Percentiles rank a stretch among this genome's conserved stretches.
Conservation (phyloP, 2,113 vertebrate species). For the Phyllostomus discolor region DNA sequence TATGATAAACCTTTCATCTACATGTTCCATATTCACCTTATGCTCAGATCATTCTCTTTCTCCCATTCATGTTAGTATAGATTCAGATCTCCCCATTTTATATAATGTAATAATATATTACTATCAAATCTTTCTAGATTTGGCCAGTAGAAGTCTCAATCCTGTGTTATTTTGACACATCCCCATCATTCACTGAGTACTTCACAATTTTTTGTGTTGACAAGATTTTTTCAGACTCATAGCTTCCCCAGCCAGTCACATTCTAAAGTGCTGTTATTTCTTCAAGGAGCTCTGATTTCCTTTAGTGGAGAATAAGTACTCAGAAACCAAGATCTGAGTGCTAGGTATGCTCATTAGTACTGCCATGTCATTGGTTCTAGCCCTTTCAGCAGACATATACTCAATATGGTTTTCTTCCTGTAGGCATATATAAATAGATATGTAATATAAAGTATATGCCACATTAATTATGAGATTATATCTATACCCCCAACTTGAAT, state of each 20-base stretch:
- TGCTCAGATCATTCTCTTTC: not conserved
- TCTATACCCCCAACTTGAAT: not conserved
- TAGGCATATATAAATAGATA: not conserved
- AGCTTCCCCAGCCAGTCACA: not conserved
- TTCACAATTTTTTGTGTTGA: not conserved
- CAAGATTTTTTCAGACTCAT: not conserved
- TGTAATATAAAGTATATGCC: not conserved
- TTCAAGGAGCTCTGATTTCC: not conserved
- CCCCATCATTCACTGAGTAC: not conserved
- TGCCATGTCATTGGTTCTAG: not conserved
- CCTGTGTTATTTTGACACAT: not conserved
- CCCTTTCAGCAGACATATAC: not conserved
- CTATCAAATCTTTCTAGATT: not conserved
- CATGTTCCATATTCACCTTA: not conserved
- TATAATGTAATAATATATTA: not conserved
- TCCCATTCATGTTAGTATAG: not conserved
- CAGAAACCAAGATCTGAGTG: not conserved
- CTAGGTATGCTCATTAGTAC: not conserved
- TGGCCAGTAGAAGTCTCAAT: not conserved
- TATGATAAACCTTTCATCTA: not conserved
- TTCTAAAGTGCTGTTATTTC: not conserved
- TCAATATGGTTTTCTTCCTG: not conserved
- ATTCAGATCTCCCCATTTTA: not conserved
- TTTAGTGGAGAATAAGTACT: not conserved
- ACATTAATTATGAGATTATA: not conserved